Evolutionary conservation across 2,113 vertebrate genomes (phyloP).

Genomic region (Gavialis gangeticus): DNA sequence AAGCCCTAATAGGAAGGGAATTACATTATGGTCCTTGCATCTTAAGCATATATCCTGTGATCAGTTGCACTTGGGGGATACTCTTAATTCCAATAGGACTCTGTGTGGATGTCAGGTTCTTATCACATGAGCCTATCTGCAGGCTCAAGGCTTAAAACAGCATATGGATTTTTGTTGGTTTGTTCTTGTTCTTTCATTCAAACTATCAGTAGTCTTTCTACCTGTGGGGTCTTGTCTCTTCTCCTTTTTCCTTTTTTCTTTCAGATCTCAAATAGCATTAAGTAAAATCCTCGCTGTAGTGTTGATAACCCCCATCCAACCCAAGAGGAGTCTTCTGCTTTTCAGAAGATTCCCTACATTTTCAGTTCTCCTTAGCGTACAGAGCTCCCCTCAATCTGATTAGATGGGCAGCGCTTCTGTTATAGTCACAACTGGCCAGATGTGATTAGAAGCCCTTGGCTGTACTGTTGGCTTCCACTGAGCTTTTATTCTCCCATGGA

Average conservation of each 20-base stretch:
- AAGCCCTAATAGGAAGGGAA: background rate
- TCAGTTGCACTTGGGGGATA: background rate
- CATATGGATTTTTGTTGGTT: no score
- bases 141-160: background rate
- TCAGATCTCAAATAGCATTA: no score
- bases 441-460: no score
- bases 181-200: no score
- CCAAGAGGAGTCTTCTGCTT: background rate
- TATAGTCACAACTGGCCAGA: background rate
- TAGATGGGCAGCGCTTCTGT: background rate
- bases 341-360: background rate
- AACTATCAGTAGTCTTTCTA: no score
- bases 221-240: no score
- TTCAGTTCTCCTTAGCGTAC: background rate
- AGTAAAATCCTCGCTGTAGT: background rate
- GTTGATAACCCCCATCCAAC: background rate
- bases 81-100: background rate
- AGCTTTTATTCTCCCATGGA: background rate
- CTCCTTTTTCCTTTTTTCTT: no score
- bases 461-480: background rate
- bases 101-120: background rate
- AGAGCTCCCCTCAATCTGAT: background rate
- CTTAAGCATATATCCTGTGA: background rate
- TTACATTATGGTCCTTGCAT: background rate
- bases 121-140: background rate